Evolutionary conservation across 1,140 invertebrate species (phyloP).

Genomic region (Tetragonula clypearis): DNA sequence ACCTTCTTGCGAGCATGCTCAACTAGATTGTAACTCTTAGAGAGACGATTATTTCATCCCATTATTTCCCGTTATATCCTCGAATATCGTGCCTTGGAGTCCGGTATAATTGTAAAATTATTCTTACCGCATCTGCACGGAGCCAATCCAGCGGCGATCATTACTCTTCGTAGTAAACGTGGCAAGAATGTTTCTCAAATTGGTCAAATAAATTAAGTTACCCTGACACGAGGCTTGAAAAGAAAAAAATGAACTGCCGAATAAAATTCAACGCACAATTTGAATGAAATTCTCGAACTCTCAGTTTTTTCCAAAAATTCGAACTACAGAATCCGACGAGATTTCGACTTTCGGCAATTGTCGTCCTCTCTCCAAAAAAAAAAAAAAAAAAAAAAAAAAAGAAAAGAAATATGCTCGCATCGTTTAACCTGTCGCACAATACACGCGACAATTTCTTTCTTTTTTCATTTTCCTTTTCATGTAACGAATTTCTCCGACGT

Average conservation of each 20-base stretch:
- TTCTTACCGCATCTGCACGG: slow-evolving; percentile 31
- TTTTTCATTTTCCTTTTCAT: background rate
- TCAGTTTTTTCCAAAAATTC: no score
- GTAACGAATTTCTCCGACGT: background rate
- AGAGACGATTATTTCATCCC: slow-evolving; percentile 52
- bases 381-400: background rate
- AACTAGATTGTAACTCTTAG: slow-evolving; percentile 29
- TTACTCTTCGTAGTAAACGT: slow-evolving; percentile 8
- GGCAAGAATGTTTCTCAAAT: background rate
- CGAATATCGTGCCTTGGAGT: slow-evolving; percentile 54
- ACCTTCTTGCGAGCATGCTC: slow-evolving; percentile 17
- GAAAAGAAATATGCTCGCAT: no score
- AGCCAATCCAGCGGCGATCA: background rate
- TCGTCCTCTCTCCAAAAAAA: background rate
- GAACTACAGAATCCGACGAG: background rate
- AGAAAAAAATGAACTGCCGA: background rate
- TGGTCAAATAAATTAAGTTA: background rate
- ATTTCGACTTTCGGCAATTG: background rate
- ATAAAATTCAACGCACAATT: background rate
- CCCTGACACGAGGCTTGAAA: background rate
- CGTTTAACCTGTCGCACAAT: background rate
- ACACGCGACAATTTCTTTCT: no score
- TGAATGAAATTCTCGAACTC: no score
- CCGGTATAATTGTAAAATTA: slow-evolving; percentile 49
- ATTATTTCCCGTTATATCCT: slow-evolving; percentile 56